Evolutionary conservation across 1,140 invertebrate genomes (phyloP).

Genomic region (Gerris buenoi): DNA sequence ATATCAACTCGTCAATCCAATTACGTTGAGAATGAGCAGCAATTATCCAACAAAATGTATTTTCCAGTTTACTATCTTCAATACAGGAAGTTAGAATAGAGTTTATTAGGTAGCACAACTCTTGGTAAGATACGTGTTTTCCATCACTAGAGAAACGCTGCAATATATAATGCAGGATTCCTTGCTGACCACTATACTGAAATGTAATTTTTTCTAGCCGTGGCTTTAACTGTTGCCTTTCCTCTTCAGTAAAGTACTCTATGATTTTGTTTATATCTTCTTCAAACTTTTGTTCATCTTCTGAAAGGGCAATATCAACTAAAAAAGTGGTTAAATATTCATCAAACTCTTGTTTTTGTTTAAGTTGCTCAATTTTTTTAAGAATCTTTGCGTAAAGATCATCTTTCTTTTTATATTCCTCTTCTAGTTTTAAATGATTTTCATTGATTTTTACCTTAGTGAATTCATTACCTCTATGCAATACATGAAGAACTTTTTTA

Average conservation of each 20-base stretch:
- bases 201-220: neutral
- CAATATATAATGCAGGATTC: neutral
- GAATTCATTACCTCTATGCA: neutral
- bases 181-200: neutral
- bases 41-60: neutral
- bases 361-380: neutral
- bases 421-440: neutral
- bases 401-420: neutral
- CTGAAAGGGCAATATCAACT: neutral
- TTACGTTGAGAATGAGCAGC: neutral
- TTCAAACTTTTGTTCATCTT: too few species aligned
- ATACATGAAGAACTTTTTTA: too few species aligned
- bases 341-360: neutral
- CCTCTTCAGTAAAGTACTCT: neutral
- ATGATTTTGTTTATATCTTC: neutral
- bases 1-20: neutral
- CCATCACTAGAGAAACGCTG: neutral
- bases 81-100: neutral
- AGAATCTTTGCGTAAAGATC: neutral
- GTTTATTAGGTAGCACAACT: neutral
- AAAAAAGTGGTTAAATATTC: neutral
- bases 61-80: neutral
- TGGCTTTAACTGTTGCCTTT: neutral
- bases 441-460: neutral
- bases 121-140: neutral